phyloP scores from a whole-genome alignment of 2,797 vertebrate genomes.

The Smutsia temminckii region DNA sequence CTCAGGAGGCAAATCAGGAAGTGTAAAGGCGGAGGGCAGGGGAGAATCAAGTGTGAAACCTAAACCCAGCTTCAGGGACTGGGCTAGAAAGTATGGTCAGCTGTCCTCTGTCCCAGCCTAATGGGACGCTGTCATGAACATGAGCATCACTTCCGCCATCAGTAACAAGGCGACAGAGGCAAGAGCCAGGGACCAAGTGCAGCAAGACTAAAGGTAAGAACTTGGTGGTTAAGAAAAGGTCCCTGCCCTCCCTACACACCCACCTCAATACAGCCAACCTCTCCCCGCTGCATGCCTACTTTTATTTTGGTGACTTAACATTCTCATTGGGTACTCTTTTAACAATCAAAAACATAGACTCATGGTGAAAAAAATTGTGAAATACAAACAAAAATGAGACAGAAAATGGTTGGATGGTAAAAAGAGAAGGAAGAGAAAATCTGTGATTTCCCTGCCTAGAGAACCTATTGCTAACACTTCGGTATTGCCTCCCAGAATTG shows the following conservation, averaged over 20 bases:
- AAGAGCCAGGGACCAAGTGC: neutral
- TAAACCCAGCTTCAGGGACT: neutral
- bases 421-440: neutral
- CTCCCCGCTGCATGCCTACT: neutral
- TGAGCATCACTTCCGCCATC: neutral
- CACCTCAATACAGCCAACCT: neutral
- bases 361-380: neutral
- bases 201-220: neutral
- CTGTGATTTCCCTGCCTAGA: neutral
- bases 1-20: neutral
- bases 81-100: neutral
- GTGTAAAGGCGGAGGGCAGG: neutral
- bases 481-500: neutral
- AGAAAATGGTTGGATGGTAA: neutral
- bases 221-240: neutral
- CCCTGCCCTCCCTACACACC: neutral
- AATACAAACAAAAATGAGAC: conserved; percentile 10
- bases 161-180: neutral
- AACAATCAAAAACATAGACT: neutral
- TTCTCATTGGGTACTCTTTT: neutral
- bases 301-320: neutral
- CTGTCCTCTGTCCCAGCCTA: neutral
- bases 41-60: neutral
- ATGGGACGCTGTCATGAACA: neutral
- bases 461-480: neutral